phyloP scores from a whole-genome alignment of 1,140 invertebrate species.

The Cepaea nemoralis region DNA sequence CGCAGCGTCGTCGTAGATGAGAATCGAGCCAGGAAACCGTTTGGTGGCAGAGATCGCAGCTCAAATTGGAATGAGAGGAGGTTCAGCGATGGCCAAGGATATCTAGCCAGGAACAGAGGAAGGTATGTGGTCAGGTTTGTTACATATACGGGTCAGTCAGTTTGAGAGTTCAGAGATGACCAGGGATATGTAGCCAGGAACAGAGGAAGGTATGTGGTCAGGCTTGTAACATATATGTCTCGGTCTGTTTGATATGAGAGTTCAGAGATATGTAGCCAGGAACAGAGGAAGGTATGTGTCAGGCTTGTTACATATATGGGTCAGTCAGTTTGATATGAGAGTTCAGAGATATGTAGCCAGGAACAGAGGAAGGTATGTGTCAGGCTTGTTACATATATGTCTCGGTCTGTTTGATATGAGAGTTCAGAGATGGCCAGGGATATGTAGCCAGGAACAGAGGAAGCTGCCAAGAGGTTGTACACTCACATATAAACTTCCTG shows the following conservation, averaged over 20 bases:
- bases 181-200: neutral
- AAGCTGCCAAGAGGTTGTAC: too few relatives aligned
- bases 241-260: too few relatives aligned
- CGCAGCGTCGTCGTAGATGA: constrained; percentile 20
- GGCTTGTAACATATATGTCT: neutral
- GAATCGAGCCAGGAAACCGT: neutral
- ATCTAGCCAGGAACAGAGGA: neutral
- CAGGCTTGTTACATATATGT: neutral
- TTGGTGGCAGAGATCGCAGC: neutral
- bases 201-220: neutral
- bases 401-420: too few relatives aligned
- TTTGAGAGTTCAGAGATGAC: neutral
- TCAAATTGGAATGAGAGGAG: neutral
- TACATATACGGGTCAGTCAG: neutral
- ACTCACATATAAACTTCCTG: too few relatives aligned
- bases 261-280: neutral
- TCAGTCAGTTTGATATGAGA: too few relatives aligned
- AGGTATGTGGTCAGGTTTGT: neutral
- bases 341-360: neutral
- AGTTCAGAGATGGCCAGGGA: neutral
- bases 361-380: neutral
- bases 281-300: neutral
- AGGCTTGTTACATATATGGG: neutral
- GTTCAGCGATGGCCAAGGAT: neutral
- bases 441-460: neutral